These are phyloP conservation scores for Origma solitaria DNA, from an alignment of 2,113 vertebrate species.

Conservation along the genomic window DNA sequence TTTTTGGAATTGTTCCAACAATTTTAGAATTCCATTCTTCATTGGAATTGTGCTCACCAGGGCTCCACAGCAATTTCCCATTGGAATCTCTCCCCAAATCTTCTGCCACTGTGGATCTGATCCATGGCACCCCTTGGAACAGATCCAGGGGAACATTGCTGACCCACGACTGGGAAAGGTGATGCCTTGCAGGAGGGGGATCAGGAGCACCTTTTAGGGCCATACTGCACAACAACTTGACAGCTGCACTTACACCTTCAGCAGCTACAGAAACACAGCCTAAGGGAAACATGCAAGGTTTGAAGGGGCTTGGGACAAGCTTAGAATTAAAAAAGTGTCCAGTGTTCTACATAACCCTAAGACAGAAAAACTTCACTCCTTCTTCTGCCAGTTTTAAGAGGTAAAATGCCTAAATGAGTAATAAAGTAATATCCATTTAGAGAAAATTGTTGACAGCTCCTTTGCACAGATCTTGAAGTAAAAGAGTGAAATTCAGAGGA, in stretches of 20 bases:
- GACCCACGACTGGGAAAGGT: no score
- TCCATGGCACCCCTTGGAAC: background rate
- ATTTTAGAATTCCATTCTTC: no score
- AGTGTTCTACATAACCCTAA: background rate
- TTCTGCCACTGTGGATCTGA: background rate
- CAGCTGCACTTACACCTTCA: background rate
- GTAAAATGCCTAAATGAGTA: background rate
- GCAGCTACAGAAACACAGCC: background rate
- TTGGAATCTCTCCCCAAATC: background rate
- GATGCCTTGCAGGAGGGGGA: background rate
- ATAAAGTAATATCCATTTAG: background rate
- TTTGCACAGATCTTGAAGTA: background rate
- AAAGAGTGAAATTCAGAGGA: background rate
- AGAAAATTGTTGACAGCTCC: background rate
- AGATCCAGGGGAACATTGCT: rapidly evolving
- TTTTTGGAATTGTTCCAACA: no score
- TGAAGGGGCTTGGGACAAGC: background rate
- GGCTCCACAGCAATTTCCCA: background rate
- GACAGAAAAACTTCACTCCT: background rate
- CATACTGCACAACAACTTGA: rapidly evolving
- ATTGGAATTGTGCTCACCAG: background rate
- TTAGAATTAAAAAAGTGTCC: background rate
- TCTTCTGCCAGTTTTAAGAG: background rate
- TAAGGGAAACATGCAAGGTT: rapidly evolving
- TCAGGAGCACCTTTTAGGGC: background rate